Evolutionary conservation across 2,888 invertebrate species (phyloP).

Genomic region (Mystacides longicornis): DNA sequence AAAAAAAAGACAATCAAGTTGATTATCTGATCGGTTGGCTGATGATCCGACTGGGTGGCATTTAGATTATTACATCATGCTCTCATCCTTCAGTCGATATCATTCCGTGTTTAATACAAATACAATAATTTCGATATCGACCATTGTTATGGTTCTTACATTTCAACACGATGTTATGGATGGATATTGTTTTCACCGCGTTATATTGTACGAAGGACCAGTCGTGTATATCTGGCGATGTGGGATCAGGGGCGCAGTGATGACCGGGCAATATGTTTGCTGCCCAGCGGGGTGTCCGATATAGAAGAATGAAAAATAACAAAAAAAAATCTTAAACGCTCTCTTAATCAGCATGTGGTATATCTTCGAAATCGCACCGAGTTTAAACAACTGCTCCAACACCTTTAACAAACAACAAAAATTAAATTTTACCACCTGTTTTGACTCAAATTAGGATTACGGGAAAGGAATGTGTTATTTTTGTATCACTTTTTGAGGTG

Average conservation of each 20-base stretch:
- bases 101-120: too few species aligned
- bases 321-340: conserved; percentile 15
- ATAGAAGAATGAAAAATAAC: conserved; percentile 14
- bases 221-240: too few species aligned
- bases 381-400: conserved; percentile 7
- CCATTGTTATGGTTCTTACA: too few species aligned
- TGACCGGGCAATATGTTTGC: conserved; percentile 11
- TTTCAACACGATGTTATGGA: too few species aligned
- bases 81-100: too few species aligned
- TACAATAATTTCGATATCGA: too few species aligned
- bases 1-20: too few species aligned
- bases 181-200: too few species aligned
- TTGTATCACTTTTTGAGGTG: neutral
- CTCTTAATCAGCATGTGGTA: conserved; percentile 9
- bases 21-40: too few species aligned
- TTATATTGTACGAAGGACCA: too few species aligned
- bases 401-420: conserved; percentile 4
- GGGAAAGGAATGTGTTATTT: conserved; percentile 1
- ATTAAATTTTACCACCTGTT: conserved; percentile 9
- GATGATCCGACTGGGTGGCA: too few species aligned
- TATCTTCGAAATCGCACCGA: conserved; percentile 4
- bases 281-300: conserved; percentile 8
- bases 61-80: too few species aligned
- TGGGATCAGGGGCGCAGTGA: conserved; percentile 9
- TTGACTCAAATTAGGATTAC: neutral